These are phyloP conservation scores for Ceratosolen solmsi DNA, from an alignment of 1,140 invertebrate genomes.

Conservation along the genomic window DNA sequence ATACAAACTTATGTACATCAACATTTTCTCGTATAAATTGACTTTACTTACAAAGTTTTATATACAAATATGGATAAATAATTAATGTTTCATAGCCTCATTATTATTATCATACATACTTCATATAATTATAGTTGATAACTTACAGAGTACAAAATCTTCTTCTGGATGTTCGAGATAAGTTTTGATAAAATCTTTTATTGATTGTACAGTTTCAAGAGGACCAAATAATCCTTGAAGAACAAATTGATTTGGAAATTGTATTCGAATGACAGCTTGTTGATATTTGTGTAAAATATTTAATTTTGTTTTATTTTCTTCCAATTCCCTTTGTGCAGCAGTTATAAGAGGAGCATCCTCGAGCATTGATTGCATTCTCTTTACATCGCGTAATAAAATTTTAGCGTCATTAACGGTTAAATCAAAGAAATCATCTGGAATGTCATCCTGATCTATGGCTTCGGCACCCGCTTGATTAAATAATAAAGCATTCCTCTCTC, in stretches of 20 bases:
- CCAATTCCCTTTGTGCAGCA: slow-evolving; percentile 76
- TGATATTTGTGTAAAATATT: slow-evolving; percentile 80
- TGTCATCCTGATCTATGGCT: slow-evolving; percentile 75
- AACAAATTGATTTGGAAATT: slow-evolving; percentile 86
- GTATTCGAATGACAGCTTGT: slow-evolving; percentile 82
- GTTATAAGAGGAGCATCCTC: slow-evolving; percentile 82
- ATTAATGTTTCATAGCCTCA: too few relatives aligned
- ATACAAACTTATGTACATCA: too few relatives aligned
- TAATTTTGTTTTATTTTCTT: slow-evolving; percentile 76
- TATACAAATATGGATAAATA: too few relatives aligned
- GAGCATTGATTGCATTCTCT: slow-evolving; percentile 76
- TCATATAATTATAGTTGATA: slow-evolving; percentile 18
- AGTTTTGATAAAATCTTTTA: slow-evolving; percentile 81
- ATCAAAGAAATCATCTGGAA: slow-evolving; percentile 89
- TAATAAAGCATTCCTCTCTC: slow-evolving; percentile 80
- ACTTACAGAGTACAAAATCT: slow-evolving; percentile 85
- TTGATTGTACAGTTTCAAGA: slow-evolving; percentile 78
- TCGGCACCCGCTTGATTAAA: slow-evolving; percentile 78
- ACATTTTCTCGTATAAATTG: too few relatives aligned
- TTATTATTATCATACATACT: background rate
- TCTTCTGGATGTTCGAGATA: slow-evolving; percentile 77
- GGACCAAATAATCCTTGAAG: slow-evolving; percentile 86
- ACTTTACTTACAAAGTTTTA: too few relatives aligned
- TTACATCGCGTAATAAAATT: slow-evolving; percentile 80
- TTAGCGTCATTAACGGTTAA: slow-evolving; percentile 85